phyloP scores from a whole-genome alignment of 2,113 vertebrate genomes.

The Pardalotus punctatus region DNA sequence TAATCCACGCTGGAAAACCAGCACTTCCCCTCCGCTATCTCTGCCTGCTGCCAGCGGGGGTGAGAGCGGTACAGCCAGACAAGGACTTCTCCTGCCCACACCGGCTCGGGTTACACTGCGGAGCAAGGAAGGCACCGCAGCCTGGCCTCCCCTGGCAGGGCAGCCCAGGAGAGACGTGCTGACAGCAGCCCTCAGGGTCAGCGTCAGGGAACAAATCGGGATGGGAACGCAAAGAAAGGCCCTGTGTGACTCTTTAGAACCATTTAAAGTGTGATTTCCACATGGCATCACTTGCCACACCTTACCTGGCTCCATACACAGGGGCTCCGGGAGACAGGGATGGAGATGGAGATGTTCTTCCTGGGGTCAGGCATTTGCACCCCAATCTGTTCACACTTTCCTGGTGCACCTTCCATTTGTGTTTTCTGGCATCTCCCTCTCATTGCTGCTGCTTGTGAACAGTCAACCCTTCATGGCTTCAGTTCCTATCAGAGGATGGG shows the following conservation, averaged over 20 bases:
- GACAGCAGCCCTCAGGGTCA: background rate
- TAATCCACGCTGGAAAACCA: conserved; percentile 4
- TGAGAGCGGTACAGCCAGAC: background rate
- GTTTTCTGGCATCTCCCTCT: background rate
- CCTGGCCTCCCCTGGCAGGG: background rate
- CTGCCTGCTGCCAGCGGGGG: background rate
- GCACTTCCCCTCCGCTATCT: background rate
- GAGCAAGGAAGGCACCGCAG: background rate
- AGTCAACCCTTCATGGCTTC: background rate
- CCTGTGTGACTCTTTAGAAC: background rate
- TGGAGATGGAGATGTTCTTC: accelerated
- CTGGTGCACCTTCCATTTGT: background rate
- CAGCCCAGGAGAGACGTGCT: background rate
- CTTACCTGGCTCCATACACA: background rate
- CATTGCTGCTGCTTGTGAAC: background rate
- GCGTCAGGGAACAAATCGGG: background rate
- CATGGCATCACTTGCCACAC: accelerated
- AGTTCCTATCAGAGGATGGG: background rate
- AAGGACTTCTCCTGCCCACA: background rate
- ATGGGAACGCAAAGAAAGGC: background rate
- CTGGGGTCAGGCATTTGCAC: background rate
- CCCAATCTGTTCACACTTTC: background rate
- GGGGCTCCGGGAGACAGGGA: background rate
- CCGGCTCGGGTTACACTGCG: background rate
- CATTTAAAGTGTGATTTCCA: background rate